Percentiles rank a stretch among this genome's conserved stretches.
phyloP scores from a whole-genome alignment of 2,113 vertebrate genomes.

The Brevimyrus niger region DNA sequence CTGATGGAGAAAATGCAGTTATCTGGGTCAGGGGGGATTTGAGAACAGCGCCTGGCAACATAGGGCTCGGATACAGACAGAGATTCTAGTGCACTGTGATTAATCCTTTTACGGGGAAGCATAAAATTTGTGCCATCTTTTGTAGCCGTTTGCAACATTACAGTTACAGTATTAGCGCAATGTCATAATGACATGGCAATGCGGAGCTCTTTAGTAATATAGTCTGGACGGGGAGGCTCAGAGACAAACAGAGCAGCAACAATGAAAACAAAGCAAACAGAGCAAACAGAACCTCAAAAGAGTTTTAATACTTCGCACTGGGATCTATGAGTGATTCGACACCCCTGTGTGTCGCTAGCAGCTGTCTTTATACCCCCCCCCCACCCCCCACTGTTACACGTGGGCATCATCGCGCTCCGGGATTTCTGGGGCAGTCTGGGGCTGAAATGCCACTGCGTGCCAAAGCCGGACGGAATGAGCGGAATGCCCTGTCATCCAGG shows the following conservation, averaged over 20 bases:
- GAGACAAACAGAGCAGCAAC: not conserved
- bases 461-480: not conserved
- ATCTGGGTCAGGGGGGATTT: not conserved
- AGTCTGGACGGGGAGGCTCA: not conserved
- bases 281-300: not conserved
- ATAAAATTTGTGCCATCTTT: not conserved
- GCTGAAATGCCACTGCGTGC: not conserved
- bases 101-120: not conserved
- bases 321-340: not conserved
- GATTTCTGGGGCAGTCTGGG: not conserved
- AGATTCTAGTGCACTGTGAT: not conserved
- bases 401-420: not conserved
- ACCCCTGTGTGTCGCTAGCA: not conserved
- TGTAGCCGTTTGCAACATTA: not conserved
- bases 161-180: not conserved
- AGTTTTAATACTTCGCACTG: not conserved
- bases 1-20: not conserved
- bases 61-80: not conserved
- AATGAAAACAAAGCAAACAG: not conserved
- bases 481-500: not conserved
- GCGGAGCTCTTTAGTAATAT: not conserved
- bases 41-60: not conserved
- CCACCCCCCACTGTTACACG: not conserved
- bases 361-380: not conserved
- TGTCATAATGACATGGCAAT: not conserved